These are phyloP conservation scores for Globodera ellingtonae DNA, from an alignment of 1,140 invertebrate species.

Conservation along the genomic window DNA sequence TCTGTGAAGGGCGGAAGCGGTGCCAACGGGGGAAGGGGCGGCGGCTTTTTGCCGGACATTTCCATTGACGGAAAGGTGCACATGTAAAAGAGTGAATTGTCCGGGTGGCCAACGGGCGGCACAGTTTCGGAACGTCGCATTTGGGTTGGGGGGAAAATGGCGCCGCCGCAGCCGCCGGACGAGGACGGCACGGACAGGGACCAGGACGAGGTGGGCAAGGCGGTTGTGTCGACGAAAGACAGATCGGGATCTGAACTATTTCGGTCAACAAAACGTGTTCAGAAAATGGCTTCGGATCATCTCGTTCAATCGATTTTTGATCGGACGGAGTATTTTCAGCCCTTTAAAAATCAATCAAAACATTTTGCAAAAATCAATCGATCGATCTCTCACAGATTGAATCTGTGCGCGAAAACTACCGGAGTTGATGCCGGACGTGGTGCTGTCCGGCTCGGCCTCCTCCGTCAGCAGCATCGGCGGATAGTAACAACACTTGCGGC, in stretches of 20 bases:
- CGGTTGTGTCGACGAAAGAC: background rate
- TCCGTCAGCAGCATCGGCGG: background rate
- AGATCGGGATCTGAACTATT: background rate
- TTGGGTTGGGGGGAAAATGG: background rate
- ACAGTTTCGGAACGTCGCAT: conserved; percentile 29
- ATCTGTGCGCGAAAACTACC: background rate
- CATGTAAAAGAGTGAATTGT: conserved; percentile 14
- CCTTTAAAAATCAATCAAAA: background rate
- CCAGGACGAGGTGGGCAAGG: conserved; percentile 1
- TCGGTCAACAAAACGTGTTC: too few relatives aligned
- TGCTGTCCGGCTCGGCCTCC: conserved; percentile 5
- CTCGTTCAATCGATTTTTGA: too few relatives aligned
- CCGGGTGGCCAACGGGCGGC: conserved; percentile 19
- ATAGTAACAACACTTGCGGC: background rate
- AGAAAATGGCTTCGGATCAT: too few relatives aligned
- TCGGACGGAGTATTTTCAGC: background rate
- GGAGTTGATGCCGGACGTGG: conserved; percentile 3
- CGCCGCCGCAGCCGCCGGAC: background rate
- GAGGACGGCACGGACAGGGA: background rate
- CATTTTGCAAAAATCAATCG: background rate
- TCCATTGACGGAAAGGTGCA: conserved; percentile 24
- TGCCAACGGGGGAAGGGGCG: background rate
- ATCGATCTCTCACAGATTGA: too few relatives aligned
- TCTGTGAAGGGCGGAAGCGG: background rate
- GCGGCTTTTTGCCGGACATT: background rate